phyloP scores from a whole-genome alignment of 2,113 vertebrate species.

The Chaenogobius annularis region DNA sequence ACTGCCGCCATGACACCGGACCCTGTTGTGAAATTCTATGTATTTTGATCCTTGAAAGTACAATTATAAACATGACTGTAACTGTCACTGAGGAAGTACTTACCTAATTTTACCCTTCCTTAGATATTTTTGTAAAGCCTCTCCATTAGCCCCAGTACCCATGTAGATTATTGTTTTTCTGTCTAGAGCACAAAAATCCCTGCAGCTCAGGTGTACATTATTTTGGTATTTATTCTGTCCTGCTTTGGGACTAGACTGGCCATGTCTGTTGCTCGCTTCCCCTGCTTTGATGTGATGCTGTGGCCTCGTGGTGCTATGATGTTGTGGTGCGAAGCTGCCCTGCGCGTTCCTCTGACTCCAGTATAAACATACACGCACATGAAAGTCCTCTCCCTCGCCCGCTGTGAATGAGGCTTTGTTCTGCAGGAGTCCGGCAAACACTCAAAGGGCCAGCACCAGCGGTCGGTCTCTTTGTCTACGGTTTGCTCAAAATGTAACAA shows the following conservation, averaged over 20 bases:
- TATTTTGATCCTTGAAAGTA: no score
- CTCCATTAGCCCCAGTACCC: no score
- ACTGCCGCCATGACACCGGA: no score
- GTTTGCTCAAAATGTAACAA: conserved; percentile 34
- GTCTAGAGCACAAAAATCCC: no score
- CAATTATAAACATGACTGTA: no score
- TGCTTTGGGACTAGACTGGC: background rate
- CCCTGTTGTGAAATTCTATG: no score
- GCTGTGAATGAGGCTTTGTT: conserved; percentile 69
- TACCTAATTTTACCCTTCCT: no score
- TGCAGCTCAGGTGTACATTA: background rate
- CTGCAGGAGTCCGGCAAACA: conserved; percentile 45
- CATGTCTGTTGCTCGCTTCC: background rate
- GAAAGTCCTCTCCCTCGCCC: conserved; percentile 64
- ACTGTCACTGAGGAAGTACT: no score
- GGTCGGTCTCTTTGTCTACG: conserved; percentile 60
- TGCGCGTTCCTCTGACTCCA: conserved; percentile 58
- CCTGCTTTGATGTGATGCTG: conserved; percentile 6
- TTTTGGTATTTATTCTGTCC: background rate
- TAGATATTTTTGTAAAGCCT: no score
- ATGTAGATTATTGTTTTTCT: background rate
- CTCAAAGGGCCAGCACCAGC: conserved; percentile 53
- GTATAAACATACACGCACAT: conserved; percentile 68
- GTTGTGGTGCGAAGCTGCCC: conserved; percentile 27
- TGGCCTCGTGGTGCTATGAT: conserved; percentile 30